Evolutionary conservation across 2,888 invertebrate species (phyloP).

Genomic region (Stenchaetothrips biformis): DNA sequence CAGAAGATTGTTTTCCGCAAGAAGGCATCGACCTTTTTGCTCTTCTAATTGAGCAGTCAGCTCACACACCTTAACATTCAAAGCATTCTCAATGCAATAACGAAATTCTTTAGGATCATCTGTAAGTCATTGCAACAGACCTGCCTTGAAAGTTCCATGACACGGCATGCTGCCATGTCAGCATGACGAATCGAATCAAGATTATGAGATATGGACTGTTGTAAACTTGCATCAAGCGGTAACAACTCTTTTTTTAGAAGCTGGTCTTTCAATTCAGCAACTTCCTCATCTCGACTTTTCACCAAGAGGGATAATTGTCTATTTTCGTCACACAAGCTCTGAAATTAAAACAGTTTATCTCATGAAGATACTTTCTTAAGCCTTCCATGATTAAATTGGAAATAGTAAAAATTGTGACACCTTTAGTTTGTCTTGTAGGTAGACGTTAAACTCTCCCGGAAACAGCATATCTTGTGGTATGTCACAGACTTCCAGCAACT

Average conservation of each 20-base stretch:
- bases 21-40: not conserved
- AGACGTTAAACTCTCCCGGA: not conserved
- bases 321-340: not conserved
- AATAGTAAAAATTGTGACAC: not conserved
- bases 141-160: not conserved
- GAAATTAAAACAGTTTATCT: not conserved
- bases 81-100: not conserved
- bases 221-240: not conserved
- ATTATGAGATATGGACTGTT: not conserved
- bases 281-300: not conserved
- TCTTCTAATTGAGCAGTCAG: not conserved
- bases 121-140: not conserved
- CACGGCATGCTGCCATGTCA: constrained; percentile 4
- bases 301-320: not conserved
- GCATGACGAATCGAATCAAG: not conserved
- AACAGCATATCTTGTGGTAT: constrained; percentile 4
- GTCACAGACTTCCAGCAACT: not conserved
- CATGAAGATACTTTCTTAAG: not conserved
- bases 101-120: no score
- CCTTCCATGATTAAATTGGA: no score
- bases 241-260: not conserved
- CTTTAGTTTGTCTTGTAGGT: not conserved
- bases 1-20: not conserved
- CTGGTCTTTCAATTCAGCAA: not conserved
- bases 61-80: not conserved